Conservation (phyloP, 2,113 vertebrate species). For the Turnix velox region DNA sequence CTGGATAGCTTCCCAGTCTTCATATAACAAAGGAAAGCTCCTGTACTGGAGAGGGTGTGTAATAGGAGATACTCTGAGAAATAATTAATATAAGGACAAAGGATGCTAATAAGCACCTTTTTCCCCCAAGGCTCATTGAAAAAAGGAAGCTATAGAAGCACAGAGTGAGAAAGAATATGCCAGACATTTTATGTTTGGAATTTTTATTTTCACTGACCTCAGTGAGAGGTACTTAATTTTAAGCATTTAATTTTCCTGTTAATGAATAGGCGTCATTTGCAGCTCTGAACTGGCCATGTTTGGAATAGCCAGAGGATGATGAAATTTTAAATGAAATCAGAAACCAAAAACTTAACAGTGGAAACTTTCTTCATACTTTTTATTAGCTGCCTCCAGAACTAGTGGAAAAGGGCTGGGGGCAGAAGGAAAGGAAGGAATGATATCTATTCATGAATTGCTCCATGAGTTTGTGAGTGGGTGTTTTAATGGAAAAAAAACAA, state of each 20-base stretch:
- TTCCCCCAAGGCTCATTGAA: not conserved
- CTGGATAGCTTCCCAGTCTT: not conserved
- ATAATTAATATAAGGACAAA: not conserved
- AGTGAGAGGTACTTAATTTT: slow-evolving; percentile 12
- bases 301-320: slow-evolving; percentile 24
- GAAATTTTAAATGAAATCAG: slow-evolving; percentile 39
- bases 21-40: not conserved
- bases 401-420: slow-evolving; percentile 16
- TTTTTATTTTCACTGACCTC: not conserved
- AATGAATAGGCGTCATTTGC: not conserved
- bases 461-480: accelerated
- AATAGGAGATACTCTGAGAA: not conserved
- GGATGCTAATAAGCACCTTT: accelerated
- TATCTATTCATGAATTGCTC: not conserved
- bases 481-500: not conserved
- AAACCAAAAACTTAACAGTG: slow-evolving; percentile 12
- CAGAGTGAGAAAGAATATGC: not conserved
- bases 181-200: not conserved
- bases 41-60: accelerated
- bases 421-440: not conserved
- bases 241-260: slow-evolving; percentile 11
- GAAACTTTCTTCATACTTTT: slow-evolving; percentile 38
- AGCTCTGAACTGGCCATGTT: slow-evolving; percentile 1
- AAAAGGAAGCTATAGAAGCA: not conserved
- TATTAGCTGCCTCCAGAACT: not conserved